Percentiles rank a stretch among this genome's conserved stretches.
phyloP scores from a whole-genome alignment of 2,113 vertebrate species.

The Rhinogobius similis region DNA sequence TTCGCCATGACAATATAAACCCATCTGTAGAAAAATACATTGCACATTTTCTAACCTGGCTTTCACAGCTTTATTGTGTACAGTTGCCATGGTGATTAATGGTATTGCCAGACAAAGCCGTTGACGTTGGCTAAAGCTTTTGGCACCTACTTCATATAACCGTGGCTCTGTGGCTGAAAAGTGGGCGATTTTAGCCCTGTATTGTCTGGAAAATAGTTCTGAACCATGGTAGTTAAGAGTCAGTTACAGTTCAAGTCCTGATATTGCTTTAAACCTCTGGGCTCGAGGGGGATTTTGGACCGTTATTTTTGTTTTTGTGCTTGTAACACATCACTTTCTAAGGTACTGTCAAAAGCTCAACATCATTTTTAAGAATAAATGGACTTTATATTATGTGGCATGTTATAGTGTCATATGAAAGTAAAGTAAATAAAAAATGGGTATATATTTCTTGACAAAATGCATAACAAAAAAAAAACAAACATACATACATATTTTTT shows the following conservation, averaged over 20 bases:
- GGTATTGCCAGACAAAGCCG: conserved; percentile 30
- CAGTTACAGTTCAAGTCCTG: neutral
- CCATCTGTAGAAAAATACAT: conserved; percentile 1
- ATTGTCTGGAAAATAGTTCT: neutral
- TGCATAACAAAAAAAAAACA: no score
- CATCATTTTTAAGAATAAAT: no score
- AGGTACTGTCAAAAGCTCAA: no score
- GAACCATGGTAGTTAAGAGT: neutral
- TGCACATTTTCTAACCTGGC: conserved; percentile 17
- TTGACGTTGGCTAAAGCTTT: conserved; percentile 36
- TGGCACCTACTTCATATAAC: conserved; percentile 26
- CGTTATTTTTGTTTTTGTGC: no score
- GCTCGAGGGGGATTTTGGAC: no score
- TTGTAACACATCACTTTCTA: no score
- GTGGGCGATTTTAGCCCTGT: neutral
- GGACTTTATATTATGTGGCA: no score
- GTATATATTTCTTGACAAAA: no score
- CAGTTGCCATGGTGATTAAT: conserved; percentile 56
- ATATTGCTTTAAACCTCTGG: neutral
- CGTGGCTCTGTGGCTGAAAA: neutral
- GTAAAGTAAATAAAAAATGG: no score
- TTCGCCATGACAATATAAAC: neutral
- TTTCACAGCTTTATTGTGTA: conserved; percentile 9
- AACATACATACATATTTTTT: no score
- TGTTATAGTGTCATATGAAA: no score